These are phyloP conservation scores for Melolontha melolontha DNA, from an alignment of 2,888 invertebrate genomes.

Conservation along the genomic window DNA sequence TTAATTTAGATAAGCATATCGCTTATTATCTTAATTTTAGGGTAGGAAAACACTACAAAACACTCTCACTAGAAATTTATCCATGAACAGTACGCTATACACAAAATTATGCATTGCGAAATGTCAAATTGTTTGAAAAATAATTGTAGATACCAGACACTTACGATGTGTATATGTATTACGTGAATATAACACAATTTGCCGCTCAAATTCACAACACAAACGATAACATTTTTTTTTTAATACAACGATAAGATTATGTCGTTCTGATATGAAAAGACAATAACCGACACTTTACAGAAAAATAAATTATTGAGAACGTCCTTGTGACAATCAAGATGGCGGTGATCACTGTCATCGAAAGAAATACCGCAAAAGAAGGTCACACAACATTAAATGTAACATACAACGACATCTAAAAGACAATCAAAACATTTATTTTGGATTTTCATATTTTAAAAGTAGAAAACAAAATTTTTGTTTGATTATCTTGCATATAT, in stretches of 20 bases:
- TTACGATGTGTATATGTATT: slow-evolving; percentile 18
- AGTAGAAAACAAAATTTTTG: too few relatives aligned
- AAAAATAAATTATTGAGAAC: slow-evolving; percentile 48
- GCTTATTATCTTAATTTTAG: slow-evolving; percentile 2
- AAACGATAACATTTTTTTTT: slow-evolving; percentile 39
- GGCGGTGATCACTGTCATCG: slow-evolving; percentile 47
- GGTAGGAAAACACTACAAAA: slow-evolving; percentile 16
- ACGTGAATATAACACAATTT: slow-evolving; percentile 39
- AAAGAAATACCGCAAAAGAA: slow-evolving; percentile 25
- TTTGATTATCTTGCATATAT: too few relatives aligned
- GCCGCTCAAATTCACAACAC: slow-evolving; percentile 39
- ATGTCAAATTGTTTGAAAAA: slow-evolving; percentile 48
- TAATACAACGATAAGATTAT: background rate
- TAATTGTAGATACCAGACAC: slow-evolving; percentile 8
- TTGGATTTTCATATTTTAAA: too few relatives aligned
- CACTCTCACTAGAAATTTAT: slow-evolving; percentile 27
- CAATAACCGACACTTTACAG: slow-evolving; percentile 44
- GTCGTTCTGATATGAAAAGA: background rate
- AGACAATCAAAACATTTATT: too few relatives aligned
- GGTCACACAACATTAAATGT: slow-evolving; percentile 12
- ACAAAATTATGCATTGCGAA: slow-evolving; percentile 42
- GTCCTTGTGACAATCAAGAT: slow-evolving; percentile 55
- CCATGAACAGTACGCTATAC: slow-evolving; percentile 9
- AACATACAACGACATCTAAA: slow-evolving; percentile 8
- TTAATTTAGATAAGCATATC: background rate